Percentiles rank a stretch among this genome's conserved stretches.
These are phyloP conservation scores for Motacilla tschutschensis DNA, from an alignment of 2,113 vertebrate species.

Conservation along the genomic window DNA sequence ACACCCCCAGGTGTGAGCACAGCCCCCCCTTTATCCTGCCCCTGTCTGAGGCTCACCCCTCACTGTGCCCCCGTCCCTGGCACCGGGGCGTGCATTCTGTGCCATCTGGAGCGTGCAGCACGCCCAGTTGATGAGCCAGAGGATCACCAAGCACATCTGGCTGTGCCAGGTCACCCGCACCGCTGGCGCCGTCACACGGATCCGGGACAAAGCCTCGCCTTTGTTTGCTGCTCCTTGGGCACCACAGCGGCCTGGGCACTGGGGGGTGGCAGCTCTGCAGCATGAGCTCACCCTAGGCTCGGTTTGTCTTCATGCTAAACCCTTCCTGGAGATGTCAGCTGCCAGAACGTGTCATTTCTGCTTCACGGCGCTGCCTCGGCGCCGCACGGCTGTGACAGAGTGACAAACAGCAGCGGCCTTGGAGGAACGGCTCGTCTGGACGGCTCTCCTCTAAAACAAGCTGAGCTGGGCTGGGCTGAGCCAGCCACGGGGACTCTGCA, in stretches of 20 bases:
- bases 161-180: not conserved
- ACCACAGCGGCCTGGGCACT: not conserved
- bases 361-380: not conserved
- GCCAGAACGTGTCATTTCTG: constrained; percentile 49
- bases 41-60: rapidly evolving
- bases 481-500: not conserved
- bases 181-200: not conserved
- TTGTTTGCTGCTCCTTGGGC: not conserved
- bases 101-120: not conserved
- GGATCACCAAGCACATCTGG: not conserved
- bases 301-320: constrained; percentile 33
- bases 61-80: not conserved
- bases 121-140: not conserved
- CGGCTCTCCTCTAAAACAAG: not conserved
- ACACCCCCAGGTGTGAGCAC: not conserved
- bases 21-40: not conserved
- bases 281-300: not conserved
- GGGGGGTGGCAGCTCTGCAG: not conserved
- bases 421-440: not conserved
- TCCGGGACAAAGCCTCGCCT: not conserved
- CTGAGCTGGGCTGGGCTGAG: not conserved
- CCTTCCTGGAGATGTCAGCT: constrained; percentile 63
- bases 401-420: constrained; percentile 10
- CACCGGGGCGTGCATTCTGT: rapidly evolving
- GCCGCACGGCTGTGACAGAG: not conserved